phyloP scores from a whole-genome alignment of 2,888 invertebrate genomes.

The Agriopis leucophaearia region DNA sequence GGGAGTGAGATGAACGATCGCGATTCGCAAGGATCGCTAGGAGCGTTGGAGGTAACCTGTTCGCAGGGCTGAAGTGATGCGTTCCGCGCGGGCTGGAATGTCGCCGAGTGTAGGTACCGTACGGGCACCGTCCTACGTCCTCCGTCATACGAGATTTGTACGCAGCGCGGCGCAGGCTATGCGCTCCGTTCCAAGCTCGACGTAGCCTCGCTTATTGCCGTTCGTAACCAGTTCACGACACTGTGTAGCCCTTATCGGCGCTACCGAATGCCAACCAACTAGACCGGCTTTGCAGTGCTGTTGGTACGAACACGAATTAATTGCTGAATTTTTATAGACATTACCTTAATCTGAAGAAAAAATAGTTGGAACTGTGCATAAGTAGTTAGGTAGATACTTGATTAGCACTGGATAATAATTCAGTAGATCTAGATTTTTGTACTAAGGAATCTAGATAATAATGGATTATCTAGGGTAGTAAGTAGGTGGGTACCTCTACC shows the following conservation, averaged over 20 bases:
- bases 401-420: background rate
- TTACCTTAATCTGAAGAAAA: no score
- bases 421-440: no score
- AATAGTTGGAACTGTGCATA: background rate
- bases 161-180: conserved; percentile 71
- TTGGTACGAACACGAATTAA: conserved; percentile 27
- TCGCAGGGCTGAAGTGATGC: conserved; percentile 76
- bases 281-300: conserved; percentile 47
- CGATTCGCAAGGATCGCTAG: conserved; percentile 53
- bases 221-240: conserved; percentile 70
- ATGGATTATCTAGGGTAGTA: no score
- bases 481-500: no score
- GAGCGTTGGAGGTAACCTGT: conserved; percentile 73
- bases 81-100: conserved; percentile 81
- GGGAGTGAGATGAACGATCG: conserved; percentile 70
- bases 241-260: conserved; percentile 73
- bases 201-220: conserved; percentile 72
- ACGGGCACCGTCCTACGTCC: conserved; percentile 71
- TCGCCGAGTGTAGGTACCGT: conserved; percentile 80
- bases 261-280: conserved; percentile 62
- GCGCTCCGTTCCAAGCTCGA: conserved; percentile 66
- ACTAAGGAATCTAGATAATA: no score
- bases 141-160: conserved; percentile 80
- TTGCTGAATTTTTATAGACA: conserved; percentile 31
- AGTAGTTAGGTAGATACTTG: background rate